Base-by-base conservation (phyloP, 2,113 vertebrate species). In the Melanostigma gelatinosum region DNA sequence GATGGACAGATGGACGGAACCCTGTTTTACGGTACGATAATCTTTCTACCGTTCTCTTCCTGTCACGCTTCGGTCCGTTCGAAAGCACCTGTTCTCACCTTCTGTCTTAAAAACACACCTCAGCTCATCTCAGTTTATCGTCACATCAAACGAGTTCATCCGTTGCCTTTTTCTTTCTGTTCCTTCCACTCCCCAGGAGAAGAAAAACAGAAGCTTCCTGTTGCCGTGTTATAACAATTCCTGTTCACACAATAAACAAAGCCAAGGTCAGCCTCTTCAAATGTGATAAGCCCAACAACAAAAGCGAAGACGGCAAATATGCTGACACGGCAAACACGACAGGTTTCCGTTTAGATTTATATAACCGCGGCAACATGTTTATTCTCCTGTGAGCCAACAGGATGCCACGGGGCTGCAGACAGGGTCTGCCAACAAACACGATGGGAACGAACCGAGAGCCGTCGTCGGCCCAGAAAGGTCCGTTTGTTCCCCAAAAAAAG, bases 1-100 rank as follows among this genome's bases (percentile, higher is more conserved):
- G 61, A 70, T 29, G 79, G 79, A 76, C 85, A 86, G 89, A 86
- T 79, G 83, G 87, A 85, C 62, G 3, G 70, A 86, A 68, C 50
- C 54, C 58, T 22, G 77, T 82, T 81, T 20, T 34, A 34, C 60
- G 40, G 52, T 12, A 22, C 72, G 58, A 60, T 79, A 38, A 87
- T 78, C 73, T 27, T 15, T 80, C 55, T 55, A 10, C 32, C 78
- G 64, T 57, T 27, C 76, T 50, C 57, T 32, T 48, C 48, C 72
- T 66, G 52, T 70, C 58, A 58, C 8, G 22, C 58, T 71, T 52
- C 61, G 18, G 16, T 57, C 61, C 29, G 1, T 74, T 24, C 7
- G 38, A 80, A 57, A 42, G 72, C 72, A 66, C 78, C 72, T 54
- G 48, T 66, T 46, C 78, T 32, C 62, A 62, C 70, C 85, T 77